Base-by-base conservation (phyloP, 2,113 vertebrate genomes). In the Petroica traversi region DNA sequence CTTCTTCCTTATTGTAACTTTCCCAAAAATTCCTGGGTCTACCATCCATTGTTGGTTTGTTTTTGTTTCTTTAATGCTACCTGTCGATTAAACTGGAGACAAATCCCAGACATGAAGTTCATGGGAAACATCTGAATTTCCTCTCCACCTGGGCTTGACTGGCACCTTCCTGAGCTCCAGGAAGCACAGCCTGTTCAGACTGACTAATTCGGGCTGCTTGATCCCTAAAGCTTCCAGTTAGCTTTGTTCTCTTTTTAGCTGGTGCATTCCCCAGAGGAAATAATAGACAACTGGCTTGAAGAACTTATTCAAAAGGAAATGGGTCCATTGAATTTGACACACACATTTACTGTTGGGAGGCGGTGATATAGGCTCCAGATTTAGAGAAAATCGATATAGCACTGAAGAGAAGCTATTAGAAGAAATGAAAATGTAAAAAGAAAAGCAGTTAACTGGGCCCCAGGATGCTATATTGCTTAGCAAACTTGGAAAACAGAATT, bases 361-460 rank as follows among this genome's bases (percentile, higher is more conserved):
- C 7, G 57, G 3, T 0, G 1, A 79, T 12, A 28, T 0, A 55
- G 28, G 17, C 4, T 61, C 36, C 38, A 33, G 59, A 62, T 62
- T 61, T 38, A 7, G 36, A 51, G 13, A 38, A 43, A 29, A 52
- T 15, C 2, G 2, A 34, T 20, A 19, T 4, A 6, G 9, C 19
- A 68, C 15, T 45, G 5, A 15, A 85, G 11, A 51, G 23, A 72
- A 80, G 12, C 28, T 22, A 34, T 25, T 57, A 54, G 25, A 71
- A 85, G 8, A 80, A 90, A 59, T 28, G 3, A 49, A 68, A 59
- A 85, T 52, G 11, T 5, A 69, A 73, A 52, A 64, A 54, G 8
- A 24, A 78, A 55, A 89, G 31, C 14, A 26, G 24, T 34, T 74
- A 67, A 36, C 26, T 66, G 18, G 18, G 36, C 9, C 64, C 14